phyloP scores from a whole-genome alignment of 2,797 vertebrate genomes.

The Semotilus atromaculatus region DNA sequence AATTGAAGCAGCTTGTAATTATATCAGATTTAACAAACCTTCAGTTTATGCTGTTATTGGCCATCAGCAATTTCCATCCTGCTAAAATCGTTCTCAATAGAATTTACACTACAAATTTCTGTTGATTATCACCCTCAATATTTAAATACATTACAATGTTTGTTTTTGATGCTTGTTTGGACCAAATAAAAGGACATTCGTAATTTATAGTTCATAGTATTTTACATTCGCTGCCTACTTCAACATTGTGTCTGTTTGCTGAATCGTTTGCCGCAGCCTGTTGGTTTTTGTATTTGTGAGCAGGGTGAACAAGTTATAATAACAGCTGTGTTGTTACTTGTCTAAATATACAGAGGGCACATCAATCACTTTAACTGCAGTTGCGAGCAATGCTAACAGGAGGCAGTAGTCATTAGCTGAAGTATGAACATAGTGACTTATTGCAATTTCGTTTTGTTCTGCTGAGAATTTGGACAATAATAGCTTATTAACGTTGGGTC shows the following conservation, averaged over 20 bases:
- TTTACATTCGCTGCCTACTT: not conserved
- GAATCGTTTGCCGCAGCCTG: not conserved
- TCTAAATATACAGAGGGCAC: constrained; percentile 26
- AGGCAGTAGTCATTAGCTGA: constrained; percentile 47
- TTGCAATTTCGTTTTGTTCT: constrained; percentile 49
- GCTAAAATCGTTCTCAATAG: not conserved
- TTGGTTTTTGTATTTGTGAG: constrained; percentile 10
- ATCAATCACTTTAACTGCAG: constrained; percentile 61
- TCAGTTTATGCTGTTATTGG: not conserved
- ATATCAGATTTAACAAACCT: not conserved
- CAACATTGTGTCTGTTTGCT: not conserved
- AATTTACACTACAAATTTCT: not conserved
- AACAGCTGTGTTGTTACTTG: constrained; percentile 28
- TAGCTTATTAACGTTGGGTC: constrained; percentile 45
- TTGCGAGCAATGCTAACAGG: constrained; percentile 59
- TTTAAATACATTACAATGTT: not conserved
- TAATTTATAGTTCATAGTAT: constrained; percentile 8
- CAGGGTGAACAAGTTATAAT: constrained; percentile 28
- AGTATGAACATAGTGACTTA: constrained; percentile 39
- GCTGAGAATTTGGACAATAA: constrained; percentile 48
- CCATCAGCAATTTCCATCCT: not conserved
- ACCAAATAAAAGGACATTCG: not conserved
- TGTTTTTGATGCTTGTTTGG: not conserved
- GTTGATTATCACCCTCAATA: not conserved
- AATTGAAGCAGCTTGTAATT: not conserved